These are phyloP conservation scores for Turdus rufiventris DNA, from an alignment of 2,113 vertebrate species.

Conservation along the genomic window DNA sequence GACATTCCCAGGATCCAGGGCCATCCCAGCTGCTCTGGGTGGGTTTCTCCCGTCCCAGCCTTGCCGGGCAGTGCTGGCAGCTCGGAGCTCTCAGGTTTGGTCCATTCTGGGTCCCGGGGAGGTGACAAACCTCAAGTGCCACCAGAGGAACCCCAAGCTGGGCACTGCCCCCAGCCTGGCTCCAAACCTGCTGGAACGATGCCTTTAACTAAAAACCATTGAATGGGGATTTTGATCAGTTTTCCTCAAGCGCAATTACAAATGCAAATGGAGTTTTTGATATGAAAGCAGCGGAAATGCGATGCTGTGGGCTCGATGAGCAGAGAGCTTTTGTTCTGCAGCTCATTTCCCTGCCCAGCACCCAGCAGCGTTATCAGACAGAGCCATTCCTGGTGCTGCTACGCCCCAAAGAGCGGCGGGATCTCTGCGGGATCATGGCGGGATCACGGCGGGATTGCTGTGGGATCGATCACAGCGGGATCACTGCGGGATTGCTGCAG, in stretches of 20 bases:
- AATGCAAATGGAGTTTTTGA: conserved; percentile 14
- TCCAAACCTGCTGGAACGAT: neutral
- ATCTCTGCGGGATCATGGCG: no score
- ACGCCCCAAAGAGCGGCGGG: no score
- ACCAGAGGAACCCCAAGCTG: neutral
- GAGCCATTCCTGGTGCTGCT: neutral
- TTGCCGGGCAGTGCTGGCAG: no score
- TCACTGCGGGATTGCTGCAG: no score
- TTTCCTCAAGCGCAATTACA: neutral
- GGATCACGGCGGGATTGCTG: no score
- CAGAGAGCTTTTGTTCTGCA: neutral
- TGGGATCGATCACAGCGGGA: no score
- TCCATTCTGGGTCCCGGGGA: rapidly evolving
- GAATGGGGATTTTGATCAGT: neutral
- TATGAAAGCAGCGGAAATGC: neutral
- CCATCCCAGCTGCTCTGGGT: no score
- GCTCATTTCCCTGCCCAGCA: neutral
- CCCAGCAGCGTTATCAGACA: neutral
- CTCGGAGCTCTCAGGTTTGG: rapidly evolving
- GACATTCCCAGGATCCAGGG: no score
- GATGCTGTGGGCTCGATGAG: neutral
- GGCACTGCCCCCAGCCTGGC: neutral
- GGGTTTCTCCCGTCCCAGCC: rapidly evolving
- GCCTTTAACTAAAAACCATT: neutral
- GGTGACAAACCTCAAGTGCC: rapidly evolving